Percentiles rank a stretch among this genome's conserved stretches.
Conservation (phyloP, 2,797 vertebrate genomes). For the Sebastes reedi region DNA sequence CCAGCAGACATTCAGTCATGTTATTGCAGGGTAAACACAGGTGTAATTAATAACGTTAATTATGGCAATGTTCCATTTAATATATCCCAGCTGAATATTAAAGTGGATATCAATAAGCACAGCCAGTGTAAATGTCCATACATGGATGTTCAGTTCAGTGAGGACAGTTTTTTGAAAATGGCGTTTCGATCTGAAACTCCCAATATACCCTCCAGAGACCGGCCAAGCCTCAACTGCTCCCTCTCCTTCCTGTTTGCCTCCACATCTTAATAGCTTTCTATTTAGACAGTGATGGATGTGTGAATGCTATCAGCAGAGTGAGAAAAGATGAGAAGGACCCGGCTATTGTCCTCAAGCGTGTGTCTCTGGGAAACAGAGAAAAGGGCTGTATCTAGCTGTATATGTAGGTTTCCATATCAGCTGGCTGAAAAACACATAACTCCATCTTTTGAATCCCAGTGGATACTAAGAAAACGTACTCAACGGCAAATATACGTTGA, state of each 20-base stretch:
- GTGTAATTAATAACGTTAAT: too few relatives aligned
- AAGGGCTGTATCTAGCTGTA: not conserved
- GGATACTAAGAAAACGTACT: not conserved
- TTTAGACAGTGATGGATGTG: slow-evolving; percentile 54
- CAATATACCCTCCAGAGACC: slow-evolving; percentile 50
- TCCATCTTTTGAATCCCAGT: not conserved
- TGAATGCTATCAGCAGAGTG: slow-evolving; percentile 44
- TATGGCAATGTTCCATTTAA: not conserved
- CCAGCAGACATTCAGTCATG: too few relatives aligned
- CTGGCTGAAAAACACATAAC: not conserved
- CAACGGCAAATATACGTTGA: not conserved
- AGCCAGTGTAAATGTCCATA: not conserved
- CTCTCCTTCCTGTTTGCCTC: slow-evolving; percentile 14
- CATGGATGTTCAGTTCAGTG: not conserved
- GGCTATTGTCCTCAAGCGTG: not conserved
- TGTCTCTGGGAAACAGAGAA: not conserved
- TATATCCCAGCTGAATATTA: not conserved
- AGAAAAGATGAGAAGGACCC: slow-evolving; percentile 8
- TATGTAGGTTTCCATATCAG: not conserved
- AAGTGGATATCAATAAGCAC: not conserved
- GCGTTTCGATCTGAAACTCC: slow-evolving; percentile 22
- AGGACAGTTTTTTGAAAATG: slow-evolving; percentile 20
- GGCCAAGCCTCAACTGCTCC: slow-evolving; percentile 46
- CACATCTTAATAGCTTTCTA: slow-evolving; percentile 42
- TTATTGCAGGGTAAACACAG: too few relatives aligned